Conservation (phyloP, 2,797 vertebrate genomes). For the Glyptemys insculpta region DNA sequence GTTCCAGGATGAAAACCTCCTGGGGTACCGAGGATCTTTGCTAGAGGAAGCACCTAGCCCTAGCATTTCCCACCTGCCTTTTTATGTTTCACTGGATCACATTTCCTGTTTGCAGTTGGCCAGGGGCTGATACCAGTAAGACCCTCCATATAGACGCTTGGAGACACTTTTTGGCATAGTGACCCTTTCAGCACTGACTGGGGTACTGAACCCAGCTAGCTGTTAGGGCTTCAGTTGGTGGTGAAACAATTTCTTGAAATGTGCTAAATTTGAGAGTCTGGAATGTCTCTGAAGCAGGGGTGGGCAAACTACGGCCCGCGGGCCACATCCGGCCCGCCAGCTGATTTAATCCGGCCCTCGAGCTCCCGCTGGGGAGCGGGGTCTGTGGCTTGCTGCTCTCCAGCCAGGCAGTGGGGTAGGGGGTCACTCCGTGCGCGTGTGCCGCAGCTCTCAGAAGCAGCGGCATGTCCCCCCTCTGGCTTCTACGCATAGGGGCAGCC, state of each 20-base stretch:
- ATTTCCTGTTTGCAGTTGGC: rapidly evolving
- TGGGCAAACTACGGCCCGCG: no score
- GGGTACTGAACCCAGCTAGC: neutral
- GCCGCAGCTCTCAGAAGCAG: no score
- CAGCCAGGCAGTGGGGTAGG: no score
- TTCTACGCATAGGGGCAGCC: no score
- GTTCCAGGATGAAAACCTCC: neutral
- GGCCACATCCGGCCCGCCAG: no score
- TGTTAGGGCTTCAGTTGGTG: neutral
- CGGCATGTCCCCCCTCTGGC: rapidly evolving
- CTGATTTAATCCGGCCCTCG: no score
- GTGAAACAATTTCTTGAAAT: neutral
- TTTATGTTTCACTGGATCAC: rapidly evolving
- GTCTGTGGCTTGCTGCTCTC: no score
- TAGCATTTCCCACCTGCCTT: neutral
- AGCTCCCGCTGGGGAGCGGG: no score
- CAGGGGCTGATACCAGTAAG: neutral
- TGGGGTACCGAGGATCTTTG: neutral
- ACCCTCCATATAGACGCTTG: neutral
- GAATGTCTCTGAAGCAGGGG: no score
- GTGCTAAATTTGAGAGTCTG: rapidly evolving
- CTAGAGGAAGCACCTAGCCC: neutral
- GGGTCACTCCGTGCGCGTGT: no score
- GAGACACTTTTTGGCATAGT: neutral
- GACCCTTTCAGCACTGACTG: neutral